Evolutionary conservation across 2,888 invertebrate species (phyloP).

Genomic region (Oxyscelio sp.): DNA sequence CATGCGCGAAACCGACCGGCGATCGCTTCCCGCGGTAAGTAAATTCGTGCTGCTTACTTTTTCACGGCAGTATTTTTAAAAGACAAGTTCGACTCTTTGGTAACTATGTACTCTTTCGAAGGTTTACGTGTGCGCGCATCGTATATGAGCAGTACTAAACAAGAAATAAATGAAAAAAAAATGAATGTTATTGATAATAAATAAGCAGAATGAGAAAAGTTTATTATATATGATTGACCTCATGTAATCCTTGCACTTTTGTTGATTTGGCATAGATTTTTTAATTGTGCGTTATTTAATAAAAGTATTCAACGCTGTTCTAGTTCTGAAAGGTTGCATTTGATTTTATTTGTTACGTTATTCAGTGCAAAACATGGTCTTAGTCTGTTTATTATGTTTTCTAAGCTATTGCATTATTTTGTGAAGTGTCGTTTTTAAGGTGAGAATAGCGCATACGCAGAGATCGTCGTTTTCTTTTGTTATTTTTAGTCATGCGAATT

Average conservation of each 20-base stretch:
- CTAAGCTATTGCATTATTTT: no score
- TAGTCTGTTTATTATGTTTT: no score
- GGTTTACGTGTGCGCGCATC: conserved; percentile 72
- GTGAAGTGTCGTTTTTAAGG: no score
- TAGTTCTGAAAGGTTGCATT: conserved; percentile 4
- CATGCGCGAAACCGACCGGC: no score
- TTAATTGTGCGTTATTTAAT: conserved; percentile 63
- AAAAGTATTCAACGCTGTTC: conserved; percentile 46
- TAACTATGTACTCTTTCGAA: conserved; percentile 67
- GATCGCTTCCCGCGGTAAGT: not conserved
- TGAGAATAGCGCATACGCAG: no score
- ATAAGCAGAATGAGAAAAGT: conserved; percentile 73
- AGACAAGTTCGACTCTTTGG: conserved; percentile 69
- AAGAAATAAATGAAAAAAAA: conserved; percentile 70
- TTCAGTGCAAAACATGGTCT: no score
- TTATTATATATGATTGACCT: conserved; percentile 70
- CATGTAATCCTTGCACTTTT: conserved; percentile 67
- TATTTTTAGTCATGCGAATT: no score
- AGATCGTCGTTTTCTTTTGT: no score
- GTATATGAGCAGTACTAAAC: conserved; percentile 72
- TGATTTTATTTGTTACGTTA: no score
- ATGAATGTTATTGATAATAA: conserved; percentile 76
- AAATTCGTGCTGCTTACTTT: conserved; percentile 39
- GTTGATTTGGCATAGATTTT: conserved; percentile 62
- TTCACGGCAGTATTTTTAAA: conserved; percentile 51